A percentile compares a stretch with the other conserved stretches of the same genome.
phyloP scores from a whole-genome alignment of 1,140 invertebrate genomes.

The Dolichoris vasculosae region DNA sequence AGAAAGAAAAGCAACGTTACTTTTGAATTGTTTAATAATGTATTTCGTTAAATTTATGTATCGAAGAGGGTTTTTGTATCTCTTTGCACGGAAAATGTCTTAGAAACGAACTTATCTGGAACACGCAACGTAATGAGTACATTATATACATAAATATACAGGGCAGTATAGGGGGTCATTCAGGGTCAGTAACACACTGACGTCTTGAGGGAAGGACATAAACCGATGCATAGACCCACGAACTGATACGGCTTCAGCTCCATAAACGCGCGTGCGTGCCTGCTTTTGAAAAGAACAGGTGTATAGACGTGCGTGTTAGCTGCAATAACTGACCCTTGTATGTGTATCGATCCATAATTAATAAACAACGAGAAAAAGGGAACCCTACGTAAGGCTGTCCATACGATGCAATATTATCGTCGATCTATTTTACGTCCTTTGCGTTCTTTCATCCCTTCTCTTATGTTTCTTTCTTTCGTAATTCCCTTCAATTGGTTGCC shows the following conservation, averaged over 20 bases:
- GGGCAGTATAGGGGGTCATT: slow-evolving; percentile 65
- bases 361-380: slow-evolving; percentile 55
- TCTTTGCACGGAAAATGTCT: not conserved
- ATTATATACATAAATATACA: not conserved
- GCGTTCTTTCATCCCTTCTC: not conserved
- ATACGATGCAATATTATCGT: slow-evolving; percentile 2
- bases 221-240: slow-evolving; percentile 33
- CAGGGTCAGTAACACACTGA: slow-evolving; percentile 74
- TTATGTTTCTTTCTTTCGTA: too few relatives aligned
- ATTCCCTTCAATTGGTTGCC: not conserved
- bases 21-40: too few relatives aligned
- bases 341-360: slow-evolving; percentile 61
- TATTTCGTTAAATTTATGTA: not conserved
- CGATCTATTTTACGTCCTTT: slow-evolving; percentile 20
- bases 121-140: not conserved
- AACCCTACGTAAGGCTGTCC: not conserved
- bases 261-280: slow-evolving; percentile 45
- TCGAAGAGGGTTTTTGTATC: not conserved
- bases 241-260: slow-evolving; percentile 40
- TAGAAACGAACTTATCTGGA: not conserved
- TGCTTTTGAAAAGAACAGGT: slow-evolving; percentile 44
- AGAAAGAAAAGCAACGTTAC: too few relatives aligned
- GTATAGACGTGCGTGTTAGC: slow-evolving; percentile 41
- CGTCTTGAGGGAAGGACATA: slow-evolving; percentile 61
- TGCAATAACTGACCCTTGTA: slow-evolving; percentile 32